Conservation (phyloP, 1,140 invertebrate species). For the Drosophila nikananu region DNA sequence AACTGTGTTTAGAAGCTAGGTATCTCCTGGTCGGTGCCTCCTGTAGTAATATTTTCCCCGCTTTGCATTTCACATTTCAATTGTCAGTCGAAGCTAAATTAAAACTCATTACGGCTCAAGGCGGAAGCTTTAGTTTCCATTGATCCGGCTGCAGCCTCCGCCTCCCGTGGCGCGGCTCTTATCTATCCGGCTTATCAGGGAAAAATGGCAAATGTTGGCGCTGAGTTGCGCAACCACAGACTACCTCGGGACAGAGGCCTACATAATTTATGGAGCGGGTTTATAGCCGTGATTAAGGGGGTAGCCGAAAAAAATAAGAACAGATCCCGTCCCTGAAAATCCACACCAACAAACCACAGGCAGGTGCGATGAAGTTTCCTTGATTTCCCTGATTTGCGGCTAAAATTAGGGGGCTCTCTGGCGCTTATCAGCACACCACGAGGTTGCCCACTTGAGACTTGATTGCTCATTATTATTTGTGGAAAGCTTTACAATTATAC, state of each 20-base stretch:
- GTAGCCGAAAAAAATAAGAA: neutral
- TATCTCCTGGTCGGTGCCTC: too few species aligned
- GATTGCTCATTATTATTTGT: conserved; percentile 43
- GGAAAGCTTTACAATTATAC: conserved; percentile 31
- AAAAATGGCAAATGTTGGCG: conserved; percentile 31
- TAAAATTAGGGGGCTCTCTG: conserved; percentile 3
- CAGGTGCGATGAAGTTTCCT: conserved; percentile 10
- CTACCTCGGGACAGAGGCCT: neutral
- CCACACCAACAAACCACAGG: neutral
- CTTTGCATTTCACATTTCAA: conserved; percentile 5
- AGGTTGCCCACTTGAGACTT: conserved; percentile 37
- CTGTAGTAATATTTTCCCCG: neutral
- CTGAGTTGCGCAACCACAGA: conserved; percentile 36
- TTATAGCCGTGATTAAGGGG: conserved; percentile 10
- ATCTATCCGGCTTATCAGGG: conserved; percentile 43
- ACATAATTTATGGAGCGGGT: conserved; percentile 21
- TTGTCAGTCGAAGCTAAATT: conserved; percentile 51
- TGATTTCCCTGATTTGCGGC: conserved; percentile 14
- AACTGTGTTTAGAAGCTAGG: neutral
- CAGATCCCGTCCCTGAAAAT: neutral
- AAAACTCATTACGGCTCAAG: conserved; percentile 52
- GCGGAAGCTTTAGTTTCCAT: conserved; percentile 20
- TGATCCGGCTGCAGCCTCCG: conserved; percentile 18
- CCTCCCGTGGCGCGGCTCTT: conserved; percentile 21
- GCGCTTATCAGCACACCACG: conserved; percentile 33